Base-by-base conservation (phyloP, 2,113 vertebrate genomes). In the Pachyramphus minor region DNA sequence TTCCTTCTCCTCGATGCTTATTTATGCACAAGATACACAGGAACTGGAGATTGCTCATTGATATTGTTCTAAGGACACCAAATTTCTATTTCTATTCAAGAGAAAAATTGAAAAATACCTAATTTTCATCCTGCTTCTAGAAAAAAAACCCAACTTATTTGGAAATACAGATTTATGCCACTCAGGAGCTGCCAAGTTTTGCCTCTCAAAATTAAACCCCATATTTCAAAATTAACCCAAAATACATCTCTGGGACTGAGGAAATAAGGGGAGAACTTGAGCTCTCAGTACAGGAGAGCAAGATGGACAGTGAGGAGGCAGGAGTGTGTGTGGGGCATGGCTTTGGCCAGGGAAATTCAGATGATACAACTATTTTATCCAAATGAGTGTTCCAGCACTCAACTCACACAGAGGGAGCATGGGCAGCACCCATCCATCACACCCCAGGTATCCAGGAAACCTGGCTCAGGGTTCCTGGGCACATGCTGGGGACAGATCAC, bases 251-350 rank as follows among this genome's bases (percentile, higher is more conserved):
- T 22, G 31, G 12, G 18, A 27, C 0, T 45, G 56, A 27, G 44
- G 30, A 79, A 60, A 30, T 6, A 39, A 14, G 13, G 6, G 18
- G 4, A 24, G 7, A 8, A 75, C 11, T 50, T 1, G 2, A 52
- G 58, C 35, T 50, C 41, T 72, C 35, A 35, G 7, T 3, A 20
- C 5, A n/a, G 13, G 23, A 23, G 14, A 56, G n/a, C 19, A 56
- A 66, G 8, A 45, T 0, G 5, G 35, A 55, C 13, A 33, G 45
- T 8, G 5, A 53, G 11, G 66, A 60, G 24, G 50, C 14, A 83
- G 44, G 9, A 1, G 0, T 2, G 11, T 5, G 30, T 1, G 0
- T 5, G 16, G 3, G 23, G 21, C 9, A 8, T 11, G 22, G 60
- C 47, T 49, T 27, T 58, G 31, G 52, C 28, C 28, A 53, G 6